Percentiles rank a stretch among this genome's conserved stretches.
Conservation (phyloP, 2,113 vertebrate species). For the Oxygymnocypris stewartii region DNA sequence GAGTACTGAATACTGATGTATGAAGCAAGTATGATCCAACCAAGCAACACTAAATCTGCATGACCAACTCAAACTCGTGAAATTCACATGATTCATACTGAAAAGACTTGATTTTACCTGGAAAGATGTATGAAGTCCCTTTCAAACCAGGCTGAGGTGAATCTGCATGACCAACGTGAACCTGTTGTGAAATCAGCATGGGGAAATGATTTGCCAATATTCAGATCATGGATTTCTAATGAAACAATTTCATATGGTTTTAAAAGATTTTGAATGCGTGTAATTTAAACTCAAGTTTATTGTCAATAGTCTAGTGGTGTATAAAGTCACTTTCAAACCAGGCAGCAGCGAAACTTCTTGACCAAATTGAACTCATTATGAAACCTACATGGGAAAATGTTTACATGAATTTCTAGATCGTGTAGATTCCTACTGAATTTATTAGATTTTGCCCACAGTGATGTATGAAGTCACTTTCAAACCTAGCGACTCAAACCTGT, state of each 20-base stretch:
- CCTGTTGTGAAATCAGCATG: not conserved
- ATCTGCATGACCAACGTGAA: not conserved
- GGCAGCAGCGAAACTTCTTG: too few relatives aligned
- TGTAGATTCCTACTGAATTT: not conserved
- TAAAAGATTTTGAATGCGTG: too few relatives aligned
- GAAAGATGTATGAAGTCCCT: too few relatives aligned
- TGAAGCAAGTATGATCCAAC: too few relatives aligned
- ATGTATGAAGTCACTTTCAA: not conserved
- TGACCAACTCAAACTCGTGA: too few relatives aligned
- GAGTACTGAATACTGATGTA: not conserved
- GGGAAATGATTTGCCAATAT: too few relatives aligned
- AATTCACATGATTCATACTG: too few relatives aligned
- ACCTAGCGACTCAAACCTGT: not conserved
- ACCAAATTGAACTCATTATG: not conserved
- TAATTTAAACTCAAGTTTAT: too few relatives aligned
- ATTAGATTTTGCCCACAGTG: not conserved
- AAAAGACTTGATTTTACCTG: not conserved
- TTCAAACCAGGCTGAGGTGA: too few relatives aligned
- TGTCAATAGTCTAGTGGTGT: not conserved
- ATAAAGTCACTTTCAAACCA: not conserved
- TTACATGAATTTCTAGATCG: not conserved
- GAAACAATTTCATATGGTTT: too few relatives aligned
- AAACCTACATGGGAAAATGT: not conserved
- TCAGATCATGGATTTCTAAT: too few relatives aligned
- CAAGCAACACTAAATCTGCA: not conserved